Conservation (phyloP, 2,888 invertebrate genomes). For the Phrixothrix hirtus region DNA sequence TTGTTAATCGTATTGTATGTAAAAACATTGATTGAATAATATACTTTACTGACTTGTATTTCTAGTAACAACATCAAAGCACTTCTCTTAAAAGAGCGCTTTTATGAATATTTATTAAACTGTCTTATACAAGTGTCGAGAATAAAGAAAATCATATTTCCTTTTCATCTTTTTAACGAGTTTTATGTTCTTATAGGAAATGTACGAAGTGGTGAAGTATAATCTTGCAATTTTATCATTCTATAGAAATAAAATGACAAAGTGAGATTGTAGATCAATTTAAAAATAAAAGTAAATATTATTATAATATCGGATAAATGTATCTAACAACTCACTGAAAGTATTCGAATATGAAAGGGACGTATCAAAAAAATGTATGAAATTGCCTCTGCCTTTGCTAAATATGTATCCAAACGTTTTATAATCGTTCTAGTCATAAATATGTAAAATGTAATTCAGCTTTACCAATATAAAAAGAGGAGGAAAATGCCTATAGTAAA, state of each 20-base stretch:
- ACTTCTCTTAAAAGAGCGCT: constrained; percentile 8
- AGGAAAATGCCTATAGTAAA: not conserved
- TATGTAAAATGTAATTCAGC: not conserved
- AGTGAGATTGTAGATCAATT: too few relatives aligned
- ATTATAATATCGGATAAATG: too few relatives aligned
- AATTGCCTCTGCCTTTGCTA: too few relatives aligned
- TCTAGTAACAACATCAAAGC: constrained; percentile 17
- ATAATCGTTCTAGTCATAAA: not conserved
- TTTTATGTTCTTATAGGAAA: constrained; percentile 18
- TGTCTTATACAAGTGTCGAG: constrained; percentile 18
- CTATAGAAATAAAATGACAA: constrained; percentile 4
- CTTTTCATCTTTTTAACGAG: constrained; percentile 26
- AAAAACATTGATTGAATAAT: too few relatives aligned
- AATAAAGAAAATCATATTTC: constrained; percentile 23
- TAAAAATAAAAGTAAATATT: too few relatives aligned
- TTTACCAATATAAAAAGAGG: not conserved
- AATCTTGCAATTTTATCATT: constrained; percentile 10
- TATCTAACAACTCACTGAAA: too few relatives aligned
- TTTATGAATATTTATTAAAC: constrained; percentile 27
- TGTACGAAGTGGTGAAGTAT: constrained; percentile 17
- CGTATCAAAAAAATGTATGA: too few relatives aligned
- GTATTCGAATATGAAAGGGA: too few relatives aligned
- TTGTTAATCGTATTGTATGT: too few relatives aligned
- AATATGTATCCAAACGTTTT: not conserved
- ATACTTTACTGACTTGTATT: constrained; percentile 9